Conservation (phyloP, 2,888 invertebrate genomes). For the Orthosia gothica region DNA sequence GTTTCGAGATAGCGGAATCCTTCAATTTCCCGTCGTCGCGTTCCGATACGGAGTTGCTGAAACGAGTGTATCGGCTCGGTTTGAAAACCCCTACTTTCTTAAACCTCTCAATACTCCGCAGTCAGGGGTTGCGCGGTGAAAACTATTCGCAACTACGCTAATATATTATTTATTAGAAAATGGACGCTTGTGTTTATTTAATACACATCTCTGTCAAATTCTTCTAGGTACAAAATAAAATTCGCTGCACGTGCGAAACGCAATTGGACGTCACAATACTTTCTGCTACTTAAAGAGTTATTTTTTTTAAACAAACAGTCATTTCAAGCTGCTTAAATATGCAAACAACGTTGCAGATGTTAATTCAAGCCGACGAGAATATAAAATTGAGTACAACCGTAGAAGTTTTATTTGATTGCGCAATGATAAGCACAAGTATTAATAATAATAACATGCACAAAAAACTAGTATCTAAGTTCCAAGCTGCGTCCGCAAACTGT, state of each 20-base stretch:
- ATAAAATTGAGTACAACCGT: conserved; percentile 35
- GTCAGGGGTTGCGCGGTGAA: conserved; percentile 68
- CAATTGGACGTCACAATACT: conserved; percentile 43
- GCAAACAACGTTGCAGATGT: conserved; percentile 63
- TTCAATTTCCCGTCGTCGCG: conserved; percentile 69
- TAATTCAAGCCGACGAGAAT: conserved; percentile 44
- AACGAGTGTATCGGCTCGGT: conserved; percentile 62
- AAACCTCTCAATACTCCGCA: conserved; percentile 81
- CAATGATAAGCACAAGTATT: conserved; percentile 35
- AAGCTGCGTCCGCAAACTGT: conserved; percentile 51
- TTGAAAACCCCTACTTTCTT: conserved; percentile 67
- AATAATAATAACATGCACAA: conserved; percentile 44
- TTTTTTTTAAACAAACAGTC: conserved; percentile 40
- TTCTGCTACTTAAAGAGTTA: conserved; percentile 29
- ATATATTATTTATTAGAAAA: conserved; percentile 80
- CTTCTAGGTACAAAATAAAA: conserved; percentile 19
- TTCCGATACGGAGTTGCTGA: conserved; percentile 50
- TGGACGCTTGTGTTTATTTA: conserved; percentile 63
- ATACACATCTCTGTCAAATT: conserved; percentile 42
- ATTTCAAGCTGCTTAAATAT: conserved; percentile 52
- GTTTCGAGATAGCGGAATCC: conserved; percentile 61
- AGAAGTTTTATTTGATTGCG: conserved; percentile 38
- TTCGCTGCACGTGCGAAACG: conserved; percentile 45
- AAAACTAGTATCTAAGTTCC: conserved; percentile 40
- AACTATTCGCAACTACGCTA: conserved; percentile 74